Percentiles rank a stretch among this genome's conserved stretches.
Conservation (phyloP, 2,888 invertebrate genomes). For the Serripes groenlandicus region DNA sequence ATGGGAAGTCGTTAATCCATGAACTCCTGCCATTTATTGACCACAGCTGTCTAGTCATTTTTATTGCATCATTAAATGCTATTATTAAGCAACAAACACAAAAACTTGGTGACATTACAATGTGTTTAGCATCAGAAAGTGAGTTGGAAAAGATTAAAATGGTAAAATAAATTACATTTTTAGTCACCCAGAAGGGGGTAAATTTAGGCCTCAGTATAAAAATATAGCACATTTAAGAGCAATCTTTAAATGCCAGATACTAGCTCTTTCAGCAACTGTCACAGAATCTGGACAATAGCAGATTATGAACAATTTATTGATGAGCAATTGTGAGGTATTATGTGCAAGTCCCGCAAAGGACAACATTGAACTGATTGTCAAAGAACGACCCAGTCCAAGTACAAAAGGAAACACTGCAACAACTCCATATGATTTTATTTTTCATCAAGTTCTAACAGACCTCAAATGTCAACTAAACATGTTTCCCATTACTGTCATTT, state of each 20-base stretch:
- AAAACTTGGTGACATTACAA: no score
- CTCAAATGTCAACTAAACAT: background rate
- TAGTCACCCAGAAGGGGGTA: no score
- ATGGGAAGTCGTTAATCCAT: no score
- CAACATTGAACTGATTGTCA: background rate
- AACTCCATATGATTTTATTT: slow-evolving; percentile 30
- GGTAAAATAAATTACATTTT: no score
- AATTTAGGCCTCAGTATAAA: background rate
- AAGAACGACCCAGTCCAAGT: background rate
- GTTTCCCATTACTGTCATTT: slow-evolving; percentile 39
- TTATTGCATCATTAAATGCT: no score
- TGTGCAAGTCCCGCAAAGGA: background rate
- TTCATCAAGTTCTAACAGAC: slow-evolving; percentile 1
- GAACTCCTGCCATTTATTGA: no score
- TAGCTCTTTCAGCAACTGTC: background rate
- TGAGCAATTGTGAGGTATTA: background rate
- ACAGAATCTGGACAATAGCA: background rate
- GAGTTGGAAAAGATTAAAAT: no score
- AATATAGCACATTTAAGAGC: background rate
- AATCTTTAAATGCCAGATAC: background rate
- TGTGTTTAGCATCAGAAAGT: no score
- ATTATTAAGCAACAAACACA: no score
- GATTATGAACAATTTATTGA: background rate
- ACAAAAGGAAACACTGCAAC: slow-evolving; percentile 11
- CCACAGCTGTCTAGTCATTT: no score